phyloP scores from a whole-genome alignment of 2,113 vertebrate genomes.

The Baryphthengus martii region DNA sequence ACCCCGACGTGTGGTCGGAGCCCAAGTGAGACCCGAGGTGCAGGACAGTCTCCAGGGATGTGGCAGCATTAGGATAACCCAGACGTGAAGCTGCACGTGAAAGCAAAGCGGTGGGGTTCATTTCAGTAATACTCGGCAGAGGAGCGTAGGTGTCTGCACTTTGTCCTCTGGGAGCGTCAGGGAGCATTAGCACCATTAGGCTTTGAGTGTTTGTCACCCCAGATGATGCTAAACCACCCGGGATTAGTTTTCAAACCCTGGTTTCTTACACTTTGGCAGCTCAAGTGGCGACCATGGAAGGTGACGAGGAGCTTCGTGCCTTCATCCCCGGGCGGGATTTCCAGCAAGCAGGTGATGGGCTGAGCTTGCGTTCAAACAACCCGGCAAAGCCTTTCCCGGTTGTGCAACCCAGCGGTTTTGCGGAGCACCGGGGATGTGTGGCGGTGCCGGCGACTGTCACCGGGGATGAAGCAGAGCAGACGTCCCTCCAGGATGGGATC shows the following conservation, averaged over 20 bases:
- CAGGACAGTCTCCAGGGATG: neutral
- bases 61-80: accelerated
- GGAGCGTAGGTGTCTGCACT: accelerated
- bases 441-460: neutral
- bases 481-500: neutral
- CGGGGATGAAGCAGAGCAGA: neutral
- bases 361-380: neutral
- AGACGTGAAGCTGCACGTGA: accelerated
- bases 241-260: accelerated
- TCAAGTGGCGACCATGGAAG: accelerated
- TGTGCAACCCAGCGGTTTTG: accelerated
- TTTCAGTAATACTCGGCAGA: neutral
- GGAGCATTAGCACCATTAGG: neutral
- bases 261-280: neutral
- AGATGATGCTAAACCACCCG: accelerated
- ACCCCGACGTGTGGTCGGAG: neutral
- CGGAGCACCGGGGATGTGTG: accelerated
- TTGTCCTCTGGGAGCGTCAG: neutral
- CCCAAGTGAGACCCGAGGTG: accelerated
- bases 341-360: neutral
- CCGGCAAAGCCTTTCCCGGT: accelerated
- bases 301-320: accelerated
- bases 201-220: neutral
- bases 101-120: neutral
- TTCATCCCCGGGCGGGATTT: neutral